These are phyloP conservation scores for Cheilosia scutellata DNA, from an alignment of 2,888 invertebrate species.

Conservation along the genomic window DNA sequence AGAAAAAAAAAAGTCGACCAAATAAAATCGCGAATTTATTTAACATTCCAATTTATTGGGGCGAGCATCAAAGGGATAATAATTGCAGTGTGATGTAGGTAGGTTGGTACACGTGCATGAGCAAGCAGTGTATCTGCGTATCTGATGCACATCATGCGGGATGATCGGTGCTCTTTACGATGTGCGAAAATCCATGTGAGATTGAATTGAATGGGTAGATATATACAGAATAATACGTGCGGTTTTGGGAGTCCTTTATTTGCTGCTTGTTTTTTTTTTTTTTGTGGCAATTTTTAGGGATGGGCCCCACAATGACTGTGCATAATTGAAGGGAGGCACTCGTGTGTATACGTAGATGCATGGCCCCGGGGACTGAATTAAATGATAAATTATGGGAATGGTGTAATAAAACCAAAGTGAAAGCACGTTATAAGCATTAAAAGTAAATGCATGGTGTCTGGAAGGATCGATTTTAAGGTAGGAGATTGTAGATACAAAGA, in stretches of 20 bases:
- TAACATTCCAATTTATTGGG: slow-evolving; percentile 72
- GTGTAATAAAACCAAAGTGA: slow-evolving; percentile 65
- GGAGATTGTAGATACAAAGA: slow-evolving; percentile 11
- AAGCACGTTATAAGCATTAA: slow-evolving; percentile 60
- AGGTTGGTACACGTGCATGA: neutral
- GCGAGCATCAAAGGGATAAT: slow-evolving; percentile 67
- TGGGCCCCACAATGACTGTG: slow-evolving; percentile 58
- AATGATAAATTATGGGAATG: slow-evolving; percentile 74
- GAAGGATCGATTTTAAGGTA: slow-evolving; percentile 28
- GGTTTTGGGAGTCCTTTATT: slow-evolving; percentile 19
- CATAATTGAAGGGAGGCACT: slow-evolving; percentile 71
- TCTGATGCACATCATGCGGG: slow-evolving; percentile 57
- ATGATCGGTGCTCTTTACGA: slow-evolving; percentile 72
- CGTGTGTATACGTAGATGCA: slow-evolving; percentile 16
- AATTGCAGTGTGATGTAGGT: slow-evolving; percentile 51
- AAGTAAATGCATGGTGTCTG: slow-evolving; percentile 27
- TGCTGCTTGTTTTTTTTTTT: neutral
- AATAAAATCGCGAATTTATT: slow-evolving; percentile 63
- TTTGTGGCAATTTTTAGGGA: slow-evolving; percentile 48
- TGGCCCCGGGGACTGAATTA: slow-evolving; percentile 66
- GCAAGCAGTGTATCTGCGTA: slow-evolving; percentile 42
- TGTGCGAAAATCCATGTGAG: slow-evolving; percentile 73
- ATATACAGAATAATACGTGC: slow-evolving; percentile 13
- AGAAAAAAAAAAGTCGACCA: neutral
- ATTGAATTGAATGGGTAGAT: slow-evolving; percentile 67